These are phyloP conservation scores for Tachuris rubrigastra DNA, from an alignment of 2,113 vertebrate genomes.

Conservation along the genomic window DNA sequence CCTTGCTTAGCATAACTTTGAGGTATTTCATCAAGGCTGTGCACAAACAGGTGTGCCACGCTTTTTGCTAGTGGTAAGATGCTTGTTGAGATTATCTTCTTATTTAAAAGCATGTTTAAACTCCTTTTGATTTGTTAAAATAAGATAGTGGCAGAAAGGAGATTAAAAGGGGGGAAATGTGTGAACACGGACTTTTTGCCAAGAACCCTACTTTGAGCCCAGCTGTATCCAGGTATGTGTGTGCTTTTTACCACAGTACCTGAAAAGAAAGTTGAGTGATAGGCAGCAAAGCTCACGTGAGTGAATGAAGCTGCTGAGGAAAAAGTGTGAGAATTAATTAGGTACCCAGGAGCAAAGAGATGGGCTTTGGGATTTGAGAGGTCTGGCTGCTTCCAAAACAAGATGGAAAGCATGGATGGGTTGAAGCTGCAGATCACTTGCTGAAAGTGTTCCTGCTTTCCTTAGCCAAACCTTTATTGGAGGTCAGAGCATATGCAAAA, in stretches of 20 bases:
- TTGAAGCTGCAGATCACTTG: neutral
- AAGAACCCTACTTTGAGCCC: neutral
- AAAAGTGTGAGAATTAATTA: neutral
- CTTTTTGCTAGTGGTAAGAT: neutral
- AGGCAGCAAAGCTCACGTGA: neutral
- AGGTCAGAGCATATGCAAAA: neutral
- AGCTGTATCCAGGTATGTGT: neutral
- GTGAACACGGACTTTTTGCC: neutral
- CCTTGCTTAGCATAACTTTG: neutral
- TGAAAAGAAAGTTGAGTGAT: neutral
- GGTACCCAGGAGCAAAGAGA: neutral
- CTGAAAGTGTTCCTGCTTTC: neutral
- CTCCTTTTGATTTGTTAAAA: neutral
- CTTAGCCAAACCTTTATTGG: neutral
- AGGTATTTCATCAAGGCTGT: slow-evolving; percentile 1
- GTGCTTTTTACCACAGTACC: neutral
- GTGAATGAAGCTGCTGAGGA: neutral
- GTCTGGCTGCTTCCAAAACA: neutral
- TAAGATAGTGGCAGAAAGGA: neutral
- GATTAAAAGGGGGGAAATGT: neutral
- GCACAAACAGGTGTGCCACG: neutral
- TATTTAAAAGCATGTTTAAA: neutral
- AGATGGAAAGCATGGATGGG: neutral
- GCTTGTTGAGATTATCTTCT: neutral
- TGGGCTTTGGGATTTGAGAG: neutral